Conservation (phyloP, 2,888 invertebrate species). For the Adineta ricciae region DNA sequence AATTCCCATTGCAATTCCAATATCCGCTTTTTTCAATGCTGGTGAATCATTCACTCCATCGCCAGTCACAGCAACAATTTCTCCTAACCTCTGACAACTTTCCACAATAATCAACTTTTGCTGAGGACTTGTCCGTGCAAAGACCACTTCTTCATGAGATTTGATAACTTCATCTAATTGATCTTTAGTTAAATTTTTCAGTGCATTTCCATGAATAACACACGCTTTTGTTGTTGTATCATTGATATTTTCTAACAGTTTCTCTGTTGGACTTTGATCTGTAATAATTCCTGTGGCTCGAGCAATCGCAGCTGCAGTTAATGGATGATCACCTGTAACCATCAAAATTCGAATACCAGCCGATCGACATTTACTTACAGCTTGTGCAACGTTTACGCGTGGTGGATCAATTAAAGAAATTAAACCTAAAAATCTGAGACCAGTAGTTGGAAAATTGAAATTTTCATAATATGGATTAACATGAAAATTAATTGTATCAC, state of each 20-base stretch:
- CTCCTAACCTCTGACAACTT: slow-evolving; percentile 74
- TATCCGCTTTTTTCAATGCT: slow-evolving; percentile 80
- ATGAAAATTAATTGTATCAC: not conserved
- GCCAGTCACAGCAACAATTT: slow-evolving; percentile 78
- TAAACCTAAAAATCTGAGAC: slow-evolving; percentile 59
- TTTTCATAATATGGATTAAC: not conserved
- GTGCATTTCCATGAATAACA: slow-evolving; percentile 54
- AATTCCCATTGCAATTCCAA: slow-evolving; percentile 39
- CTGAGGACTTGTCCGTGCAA: slow-evolving; percentile 79
- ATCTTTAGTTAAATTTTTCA: slow-evolving; percentile 76
- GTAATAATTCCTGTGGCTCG: slow-evolving; percentile 34
- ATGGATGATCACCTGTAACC: slow-evolving; percentile 35
- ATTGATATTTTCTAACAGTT: not conserved
- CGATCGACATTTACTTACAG: slow-evolving; percentile 61
- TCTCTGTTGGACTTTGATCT: slow-evolving; percentile 25
- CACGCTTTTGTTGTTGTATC: slow-evolving; percentile 47
- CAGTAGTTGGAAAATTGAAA: slow-evolving; percentile 36
- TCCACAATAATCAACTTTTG: slow-evolving; percentile 74
- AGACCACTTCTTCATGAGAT: slow-evolving; percentile 85
- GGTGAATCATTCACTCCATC: slow-evolving; percentile 88
- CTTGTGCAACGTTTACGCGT: slow-evolving; percentile 59
- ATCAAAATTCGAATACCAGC: slow-evolving; percentile 54
- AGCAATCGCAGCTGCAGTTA: slow-evolving; percentile 35
- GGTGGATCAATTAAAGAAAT: slow-evolving; percentile 68
- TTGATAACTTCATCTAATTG: slow-evolving; percentile 76